These are phyloP conservation scores for Holcopasites calliopsidis DNA, from an alignment of 1,140 invertebrate genomes.

Conservation along the genomic window DNA sequence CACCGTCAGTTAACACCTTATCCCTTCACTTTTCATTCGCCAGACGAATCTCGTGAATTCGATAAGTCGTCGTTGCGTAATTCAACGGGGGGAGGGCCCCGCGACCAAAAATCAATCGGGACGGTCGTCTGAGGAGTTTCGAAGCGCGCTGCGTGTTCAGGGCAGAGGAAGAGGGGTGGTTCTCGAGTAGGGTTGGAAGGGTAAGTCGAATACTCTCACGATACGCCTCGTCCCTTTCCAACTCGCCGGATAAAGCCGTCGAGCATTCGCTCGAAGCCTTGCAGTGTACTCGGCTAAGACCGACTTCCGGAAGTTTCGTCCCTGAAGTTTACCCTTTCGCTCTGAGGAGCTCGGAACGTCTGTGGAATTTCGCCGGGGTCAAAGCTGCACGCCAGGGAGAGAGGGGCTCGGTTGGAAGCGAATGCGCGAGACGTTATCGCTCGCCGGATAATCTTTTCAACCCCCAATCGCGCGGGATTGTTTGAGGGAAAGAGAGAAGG, in stretches of 20 bases:
- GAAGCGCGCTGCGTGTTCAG: conserved; percentile 29
- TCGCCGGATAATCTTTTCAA: neutral
- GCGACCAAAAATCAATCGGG: conserved; percentile 50
- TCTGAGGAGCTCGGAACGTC: conserved; percentile 38
- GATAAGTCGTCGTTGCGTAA: conserved; percentile 28
- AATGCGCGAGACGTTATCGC: conserved; percentile 12
- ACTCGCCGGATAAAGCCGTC: conserved; percentile 54
- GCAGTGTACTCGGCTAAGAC: conserved; percentile 52
- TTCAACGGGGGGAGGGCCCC: conserved; percentile 2
- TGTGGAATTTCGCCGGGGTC: conserved; percentile 55
- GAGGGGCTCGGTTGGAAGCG: conserved; percentile 18
- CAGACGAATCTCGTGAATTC: conserved; percentile 8
- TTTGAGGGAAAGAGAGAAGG: neutral
- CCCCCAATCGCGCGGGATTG: neutral
- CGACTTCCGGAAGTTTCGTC: conserved; percentile 59
- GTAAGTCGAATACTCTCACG: conserved; percentile 50
- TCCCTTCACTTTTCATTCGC: no score
- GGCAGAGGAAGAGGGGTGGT: neutral
- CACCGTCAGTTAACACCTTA: no score
- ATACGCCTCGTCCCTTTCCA: conserved; percentile 43
- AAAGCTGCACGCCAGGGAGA: conserved; percentile 46
- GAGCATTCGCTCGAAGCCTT: conserved; percentile 56
- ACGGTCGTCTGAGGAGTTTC: conserved; percentile 44
- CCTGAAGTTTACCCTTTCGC: conserved; percentile 64
- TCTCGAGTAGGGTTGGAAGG: neutral